phyloP scores from a whole-genome alignment of 2,113 vertebrate genomes.

The Ellobius talpinus region DNA sequence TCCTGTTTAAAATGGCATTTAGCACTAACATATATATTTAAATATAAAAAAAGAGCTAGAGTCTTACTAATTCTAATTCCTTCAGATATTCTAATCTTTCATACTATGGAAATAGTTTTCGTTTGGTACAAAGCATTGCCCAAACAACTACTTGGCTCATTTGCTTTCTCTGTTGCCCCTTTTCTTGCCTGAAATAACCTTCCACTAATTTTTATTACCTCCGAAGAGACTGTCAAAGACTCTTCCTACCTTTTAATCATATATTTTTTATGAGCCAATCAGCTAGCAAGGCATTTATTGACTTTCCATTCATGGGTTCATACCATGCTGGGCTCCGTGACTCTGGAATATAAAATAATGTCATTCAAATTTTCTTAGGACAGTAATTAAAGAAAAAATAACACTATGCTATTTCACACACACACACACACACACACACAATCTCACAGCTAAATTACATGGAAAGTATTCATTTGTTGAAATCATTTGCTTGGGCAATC shows the following conservation, averaged over 20 bases:
- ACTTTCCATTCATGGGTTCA: background rate
- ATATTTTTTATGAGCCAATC: slow-evolving; percentile 30
- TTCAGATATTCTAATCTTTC: slow-evolving; percentile 18
- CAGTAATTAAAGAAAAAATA: slow-evolving; percentile 28
- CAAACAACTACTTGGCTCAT: background rate
- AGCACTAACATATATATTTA: background rate
- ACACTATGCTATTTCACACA: background rate
- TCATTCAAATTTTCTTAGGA: background rate
- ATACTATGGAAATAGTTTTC: background rate
- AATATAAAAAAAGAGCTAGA: slow-evolving; percentile 2
- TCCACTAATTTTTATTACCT: background rate
- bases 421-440: background rate
- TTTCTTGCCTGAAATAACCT: slow-evolving; percentile 32
- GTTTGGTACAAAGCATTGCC: slow-evolving; percentile 31
- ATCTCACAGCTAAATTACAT: background rate
- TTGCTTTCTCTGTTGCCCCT: background rate
- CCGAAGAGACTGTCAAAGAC: background rate
- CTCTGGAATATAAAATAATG: background rate
- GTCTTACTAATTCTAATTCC: background rate
- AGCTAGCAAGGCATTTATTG: slow-evolving; percentile 59
- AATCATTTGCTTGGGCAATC: background rate
- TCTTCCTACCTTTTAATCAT: slow-evolving; percentile 19
- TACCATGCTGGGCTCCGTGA: background rate
- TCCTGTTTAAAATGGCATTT: slow-evolving; percentile 51
- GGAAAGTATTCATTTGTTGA: background rate